Conservation (phyloP, 2,797 vertebrate species). For the Acridotheres tristis region DNA sequence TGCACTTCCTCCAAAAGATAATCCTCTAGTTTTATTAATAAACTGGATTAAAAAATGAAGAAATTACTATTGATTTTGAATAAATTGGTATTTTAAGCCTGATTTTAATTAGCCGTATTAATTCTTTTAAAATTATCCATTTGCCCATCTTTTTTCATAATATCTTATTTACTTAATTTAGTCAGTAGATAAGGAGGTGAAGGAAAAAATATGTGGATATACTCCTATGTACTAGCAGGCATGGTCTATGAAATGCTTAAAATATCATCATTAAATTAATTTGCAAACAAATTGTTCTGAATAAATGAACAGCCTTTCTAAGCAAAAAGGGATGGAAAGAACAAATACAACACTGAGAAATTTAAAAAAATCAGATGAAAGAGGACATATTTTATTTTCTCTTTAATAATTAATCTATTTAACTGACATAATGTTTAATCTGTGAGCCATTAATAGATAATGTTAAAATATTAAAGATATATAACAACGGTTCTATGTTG, state of each 20-base stretch:
- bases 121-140: background rate
- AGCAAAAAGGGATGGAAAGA: background rate
- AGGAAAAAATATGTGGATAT: background rate
- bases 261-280: too few species aligned
- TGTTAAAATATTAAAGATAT: background rate
- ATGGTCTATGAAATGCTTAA: background rate
- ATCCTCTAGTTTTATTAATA: background rate
- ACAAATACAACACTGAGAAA: background rate
- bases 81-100: background rate
- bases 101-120: background rate
- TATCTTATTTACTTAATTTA: background rate
- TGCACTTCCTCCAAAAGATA: background rate
- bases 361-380: background rate
- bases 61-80: background rate
- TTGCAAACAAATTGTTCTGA: background rate
- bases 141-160: background rate
- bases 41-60: background rate
- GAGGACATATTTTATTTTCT: conserved; percentile 7
- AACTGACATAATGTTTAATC: background rate
- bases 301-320: background rate
- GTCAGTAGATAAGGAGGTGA: background rate
- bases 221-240: background rate
- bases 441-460: background rate
- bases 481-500: background rate
- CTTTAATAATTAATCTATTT: background rate